These are phyloP conservation scores for Harpalus rufipes DNA, from an alignment of 2,888 invertebrate species.

Conservation along the genomic window DNA sequence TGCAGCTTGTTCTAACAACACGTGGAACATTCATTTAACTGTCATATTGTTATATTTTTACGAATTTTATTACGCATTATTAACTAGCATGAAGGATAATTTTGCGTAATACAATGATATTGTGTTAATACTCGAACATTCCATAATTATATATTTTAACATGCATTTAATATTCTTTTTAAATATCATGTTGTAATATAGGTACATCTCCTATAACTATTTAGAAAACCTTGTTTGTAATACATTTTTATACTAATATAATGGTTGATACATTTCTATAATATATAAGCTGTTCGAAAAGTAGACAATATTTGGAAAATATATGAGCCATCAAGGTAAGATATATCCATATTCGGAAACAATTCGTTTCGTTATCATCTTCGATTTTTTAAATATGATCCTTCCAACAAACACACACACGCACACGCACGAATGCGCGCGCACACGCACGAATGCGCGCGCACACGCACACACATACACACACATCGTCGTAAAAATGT, in stretches of 20 bases:
- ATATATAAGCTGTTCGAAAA: background rate
- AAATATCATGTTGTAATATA: constrained; percentile 1
- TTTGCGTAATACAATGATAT: constrained; percentile 17
- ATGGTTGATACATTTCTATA: background rate
- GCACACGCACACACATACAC: no score
- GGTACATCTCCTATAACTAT: background rate
- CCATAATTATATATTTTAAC: constrained; percentile 6
- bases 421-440: no score
- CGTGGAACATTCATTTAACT: constrained; percentile 13
- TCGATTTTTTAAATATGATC: no score
- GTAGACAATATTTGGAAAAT: no score
- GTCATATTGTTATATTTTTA: background rate
- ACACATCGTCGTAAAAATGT: no score
- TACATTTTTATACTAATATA: background rate
- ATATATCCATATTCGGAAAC: no score
- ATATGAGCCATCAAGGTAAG: no score
- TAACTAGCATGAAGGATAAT: constrained; percentile 30
- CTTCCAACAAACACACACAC: no score
- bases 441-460: no score
- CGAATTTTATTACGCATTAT: constrained; percentile 19
- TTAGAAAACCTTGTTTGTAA: background rate
- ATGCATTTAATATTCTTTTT: constrained; percentile 29
- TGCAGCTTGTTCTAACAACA: constrained; percentile 23
- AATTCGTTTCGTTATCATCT: no score
- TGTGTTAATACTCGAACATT: constrained; percentile 4